Percentiles rank a stretch among this genome's conserved stretches.
Conservation (phyloP, 2,888 invertebrate genomes). For the Entomobrya multifasciata region DNA sequence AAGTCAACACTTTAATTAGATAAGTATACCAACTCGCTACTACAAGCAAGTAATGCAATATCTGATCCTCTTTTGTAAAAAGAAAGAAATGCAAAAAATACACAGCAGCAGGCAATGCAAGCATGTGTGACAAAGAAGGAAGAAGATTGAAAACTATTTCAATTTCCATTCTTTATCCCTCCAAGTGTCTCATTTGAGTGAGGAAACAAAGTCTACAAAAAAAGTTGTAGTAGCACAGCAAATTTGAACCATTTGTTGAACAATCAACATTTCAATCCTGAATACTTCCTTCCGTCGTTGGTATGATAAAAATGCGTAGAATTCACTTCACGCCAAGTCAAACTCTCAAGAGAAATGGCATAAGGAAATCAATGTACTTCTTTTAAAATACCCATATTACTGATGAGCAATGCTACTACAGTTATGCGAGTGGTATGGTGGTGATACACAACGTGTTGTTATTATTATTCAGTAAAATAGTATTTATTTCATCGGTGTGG, state of each 20-base stretch:
- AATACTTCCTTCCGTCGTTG: slow-evolving; percentile 34
- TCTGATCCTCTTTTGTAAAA: no score
- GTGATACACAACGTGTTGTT: no score
- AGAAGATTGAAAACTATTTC: neutral
- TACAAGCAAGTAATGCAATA: no score
- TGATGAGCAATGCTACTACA: no score
- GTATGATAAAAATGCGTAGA: slow-evolving; percentile 49
- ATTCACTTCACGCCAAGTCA: slow-evolving; percentile 40
- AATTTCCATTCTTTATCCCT: slow-evolving; percentile 27
- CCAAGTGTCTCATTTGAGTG: slow-evolving; percentile 26
- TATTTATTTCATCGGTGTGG: neutral
- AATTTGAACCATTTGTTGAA: slow-evolving; percentile 48
- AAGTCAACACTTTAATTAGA: no score
- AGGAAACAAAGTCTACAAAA: slow-evolving; percentile 13
- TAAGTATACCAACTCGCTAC: no score
- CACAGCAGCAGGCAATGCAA: neutral
- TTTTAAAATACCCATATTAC: neutral
- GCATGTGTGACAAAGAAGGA: neutral
- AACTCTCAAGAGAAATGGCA: neutral
- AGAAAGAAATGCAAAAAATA: no score
- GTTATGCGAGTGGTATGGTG: no score
- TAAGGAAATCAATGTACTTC: slow-evolving; percentile 1
- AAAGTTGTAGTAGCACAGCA: slow-evolving; percentile 22
- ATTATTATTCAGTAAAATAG: no score
- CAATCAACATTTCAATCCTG: slow-evolving; percentile 34